Percentiles rank a stretch among this genome's conserved stretches.
phyloP scores from a whole-genome alignment of 2,888 invertebrate genomes.

The Andrena camellia region DNA sequence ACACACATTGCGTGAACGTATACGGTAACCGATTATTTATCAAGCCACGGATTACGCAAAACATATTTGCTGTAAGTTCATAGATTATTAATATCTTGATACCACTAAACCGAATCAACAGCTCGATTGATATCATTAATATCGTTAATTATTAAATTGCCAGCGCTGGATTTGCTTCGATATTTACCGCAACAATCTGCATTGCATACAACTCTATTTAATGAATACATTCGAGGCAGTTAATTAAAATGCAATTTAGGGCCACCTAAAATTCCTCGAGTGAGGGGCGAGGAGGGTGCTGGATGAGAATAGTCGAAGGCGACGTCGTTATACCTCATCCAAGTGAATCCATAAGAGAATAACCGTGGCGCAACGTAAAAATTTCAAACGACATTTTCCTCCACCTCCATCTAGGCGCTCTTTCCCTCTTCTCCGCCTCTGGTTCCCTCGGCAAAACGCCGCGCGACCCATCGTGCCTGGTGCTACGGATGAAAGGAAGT shows the following conservation, averaged over 20 bases:
- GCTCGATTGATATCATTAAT: neutral
- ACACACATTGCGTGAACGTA: neutral
- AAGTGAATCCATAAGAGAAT: constrained; percentile 52
- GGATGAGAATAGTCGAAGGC: constrained; percentile 13
- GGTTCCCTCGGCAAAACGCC: constrained; percentile 68
- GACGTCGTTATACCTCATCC: constrained; percentile 43
- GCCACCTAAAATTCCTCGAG: neutral
- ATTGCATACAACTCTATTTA: too few relatives aligned
- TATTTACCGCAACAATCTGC: too few relatives aligned
- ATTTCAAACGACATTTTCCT: constrained; percentile 62
- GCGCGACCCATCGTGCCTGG: constrained; percentile 73
- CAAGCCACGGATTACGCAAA: neutral
- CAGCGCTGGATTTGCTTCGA: neutral
- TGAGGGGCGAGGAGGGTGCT: neutral
- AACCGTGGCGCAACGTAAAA: constrained; percentile 62
- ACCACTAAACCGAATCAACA: neutral
- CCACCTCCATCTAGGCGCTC: constrained; percentile 44
- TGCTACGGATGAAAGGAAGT: constrained; percentile 81
- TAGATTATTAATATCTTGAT: constrained; percentile 5
- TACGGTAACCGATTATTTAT: constrained; percentile 6
- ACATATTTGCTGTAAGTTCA: neutral
- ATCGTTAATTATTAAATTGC: neutral
- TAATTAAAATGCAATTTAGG: constrained; percentile 25
- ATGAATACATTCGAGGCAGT: neutral
- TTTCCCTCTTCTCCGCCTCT: constrained; percentile 24